Evolutionary conservation across 2,888 invertebrate species (phyloP).

Genomic region (Aelia acuminata): DNA sequence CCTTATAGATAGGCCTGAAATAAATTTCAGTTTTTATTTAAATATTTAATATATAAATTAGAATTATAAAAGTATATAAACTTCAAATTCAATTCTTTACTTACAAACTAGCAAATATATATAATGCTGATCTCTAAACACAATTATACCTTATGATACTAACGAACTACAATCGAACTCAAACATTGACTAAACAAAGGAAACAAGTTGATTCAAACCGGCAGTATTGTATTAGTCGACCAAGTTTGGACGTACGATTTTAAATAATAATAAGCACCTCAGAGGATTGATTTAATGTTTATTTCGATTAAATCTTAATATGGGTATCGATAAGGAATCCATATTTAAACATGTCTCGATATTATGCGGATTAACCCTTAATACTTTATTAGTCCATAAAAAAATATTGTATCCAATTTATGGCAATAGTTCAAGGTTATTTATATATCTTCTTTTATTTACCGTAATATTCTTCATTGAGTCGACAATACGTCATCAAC

Average conservation of each 20-base stretch:
- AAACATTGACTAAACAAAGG: background rate
- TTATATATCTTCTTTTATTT: no score
- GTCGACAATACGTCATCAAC: no score
- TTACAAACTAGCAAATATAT: background rate
- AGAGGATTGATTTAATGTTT: background rate
- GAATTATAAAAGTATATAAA: background rate
- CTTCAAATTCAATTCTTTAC: background rate
- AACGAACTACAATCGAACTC: background rate
- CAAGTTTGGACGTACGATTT: background rate
- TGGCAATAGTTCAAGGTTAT: no score
- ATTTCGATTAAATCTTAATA: no score
- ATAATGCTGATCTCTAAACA: background rate
- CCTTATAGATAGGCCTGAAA: no score
- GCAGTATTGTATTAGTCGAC: background rate
- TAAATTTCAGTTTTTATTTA: background rate
- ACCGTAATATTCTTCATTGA: no score
- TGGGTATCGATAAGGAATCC: background rate
- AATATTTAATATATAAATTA: background rate
- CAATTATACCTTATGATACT: background rate
- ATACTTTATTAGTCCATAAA: no score
- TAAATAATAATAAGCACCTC: background rate
- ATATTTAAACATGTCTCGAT: background rate
- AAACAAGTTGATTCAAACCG: background rate
- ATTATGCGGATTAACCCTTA: background rate
- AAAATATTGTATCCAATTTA: no score